These are phyloP conservation scores for Tragelaphus scriptus DNA, from an alignment of 2,113 vertebrate genomes.

Conservation along the genomic window DNA sequence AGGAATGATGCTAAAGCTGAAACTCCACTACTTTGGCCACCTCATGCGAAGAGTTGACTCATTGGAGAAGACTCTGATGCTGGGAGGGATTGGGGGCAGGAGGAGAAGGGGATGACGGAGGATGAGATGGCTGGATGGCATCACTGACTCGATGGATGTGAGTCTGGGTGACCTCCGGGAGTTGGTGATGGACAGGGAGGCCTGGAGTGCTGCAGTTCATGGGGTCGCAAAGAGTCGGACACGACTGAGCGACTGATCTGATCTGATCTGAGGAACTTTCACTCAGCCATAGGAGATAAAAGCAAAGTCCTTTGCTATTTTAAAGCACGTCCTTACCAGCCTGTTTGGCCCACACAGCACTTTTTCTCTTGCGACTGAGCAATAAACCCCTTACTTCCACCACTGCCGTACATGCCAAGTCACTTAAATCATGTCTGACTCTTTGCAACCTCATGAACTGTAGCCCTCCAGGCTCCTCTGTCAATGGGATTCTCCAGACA, in stretches of 20 bases:
- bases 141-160: no score
- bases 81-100: no score
- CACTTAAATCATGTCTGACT: not conserved
- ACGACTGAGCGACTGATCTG: no score
- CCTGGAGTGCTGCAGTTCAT: no score
- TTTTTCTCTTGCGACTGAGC: not conserved
- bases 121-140: no score
- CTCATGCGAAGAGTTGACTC: no score
- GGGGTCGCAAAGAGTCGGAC: not conserved
- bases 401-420: not conserved
- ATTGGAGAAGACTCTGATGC: no score
- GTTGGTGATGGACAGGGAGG: no score
- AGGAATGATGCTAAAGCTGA: no score
- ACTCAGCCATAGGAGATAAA: not conserved
- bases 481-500: not conserved
- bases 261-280: not conserved
- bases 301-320: not conserved
- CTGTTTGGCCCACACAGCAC: not conserved
- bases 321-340: not conserved
- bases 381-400: rapidly evolving
- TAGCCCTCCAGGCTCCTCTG: not conserved
- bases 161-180: no score
- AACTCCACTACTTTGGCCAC: no score
- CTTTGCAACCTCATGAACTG: not conserved
- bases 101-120: no score